Evolutionary conservation across 2,797 vertebrate genomes (phyloP).

Genomic region (Gadopsis marmoratus): DNA sequence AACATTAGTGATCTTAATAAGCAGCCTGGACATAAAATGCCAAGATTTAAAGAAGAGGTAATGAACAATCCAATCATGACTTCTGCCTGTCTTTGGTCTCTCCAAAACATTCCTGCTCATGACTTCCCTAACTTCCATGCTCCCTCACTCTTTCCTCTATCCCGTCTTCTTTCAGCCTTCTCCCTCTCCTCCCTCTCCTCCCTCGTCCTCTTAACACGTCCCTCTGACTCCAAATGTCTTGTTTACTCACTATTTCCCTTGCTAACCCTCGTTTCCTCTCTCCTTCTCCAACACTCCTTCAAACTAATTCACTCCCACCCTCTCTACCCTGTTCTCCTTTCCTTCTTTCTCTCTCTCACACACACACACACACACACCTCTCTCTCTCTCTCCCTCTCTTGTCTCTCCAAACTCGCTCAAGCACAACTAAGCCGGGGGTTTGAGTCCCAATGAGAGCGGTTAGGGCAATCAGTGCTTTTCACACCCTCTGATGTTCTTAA

Average conservation of each 20-base stretch:
- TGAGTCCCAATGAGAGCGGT: conserved; percentile 87
- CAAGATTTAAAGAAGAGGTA: background rate
- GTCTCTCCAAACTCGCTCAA: conserved; percentile 84
- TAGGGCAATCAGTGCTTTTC: conserved; percentile 90
- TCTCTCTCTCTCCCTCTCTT: conserved; percentile 60
- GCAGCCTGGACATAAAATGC: conserved; percentile 11
- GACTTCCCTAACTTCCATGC: conserved; percentile 1
- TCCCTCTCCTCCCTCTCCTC: conserved; percentile 1
- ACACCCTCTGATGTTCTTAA: conserved; percentile 90
- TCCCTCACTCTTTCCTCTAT: background rate
- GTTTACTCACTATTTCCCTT: conserved; percentile 49
- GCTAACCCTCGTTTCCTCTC: conserved; percentile 53
- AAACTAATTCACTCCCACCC: conserved; percentile 60
- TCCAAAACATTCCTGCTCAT: background rate
- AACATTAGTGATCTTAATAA: background rate
- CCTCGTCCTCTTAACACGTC: conserved; percentile 1
- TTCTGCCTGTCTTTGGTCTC: background rate
- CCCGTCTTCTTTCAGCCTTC: background rate
- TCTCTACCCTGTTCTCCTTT: conserved; percentile 41
- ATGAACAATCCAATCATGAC: conserved; percentile 15
- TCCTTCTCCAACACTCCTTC: conserved; percentile 40
- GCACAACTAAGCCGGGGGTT: conserved; percentile 88
- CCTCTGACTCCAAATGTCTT: conserved; percentile 28
- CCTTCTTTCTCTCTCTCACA: conserved; percentile 18
- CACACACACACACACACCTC: conserved; percentile 7